These are phyloP conservation scores for Coracopsis vasa DNA, from an alignment of 2,113 vertebrate genomes.

Conservation along the genomic window DNA sequence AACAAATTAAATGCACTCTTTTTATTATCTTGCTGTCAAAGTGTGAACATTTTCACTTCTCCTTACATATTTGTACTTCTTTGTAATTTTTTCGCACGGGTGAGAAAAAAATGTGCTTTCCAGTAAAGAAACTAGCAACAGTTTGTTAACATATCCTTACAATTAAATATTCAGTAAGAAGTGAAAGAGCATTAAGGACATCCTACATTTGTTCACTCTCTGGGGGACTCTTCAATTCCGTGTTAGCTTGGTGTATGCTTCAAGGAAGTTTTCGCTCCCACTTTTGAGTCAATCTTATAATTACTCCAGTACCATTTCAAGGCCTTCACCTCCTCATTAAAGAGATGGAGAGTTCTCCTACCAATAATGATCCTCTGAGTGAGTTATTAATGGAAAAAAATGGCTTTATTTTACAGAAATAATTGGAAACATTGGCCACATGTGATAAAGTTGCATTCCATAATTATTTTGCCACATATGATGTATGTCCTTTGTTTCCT, in stretches of 20 bases:
- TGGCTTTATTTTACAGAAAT: conserved; percentile 51
- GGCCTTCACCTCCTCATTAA: conserved; percentile 34
- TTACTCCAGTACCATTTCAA: conserved; percentile 40
- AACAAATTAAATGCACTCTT: neutral
- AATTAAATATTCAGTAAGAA: conserved; percentile 37
- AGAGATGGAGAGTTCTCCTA: conserved; percentile 34
- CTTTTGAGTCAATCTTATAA: conserved; percentile 23
- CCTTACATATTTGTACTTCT: neutral
- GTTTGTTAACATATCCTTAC: neutral
- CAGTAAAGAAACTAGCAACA: neutral
- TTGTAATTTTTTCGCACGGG: neutral
- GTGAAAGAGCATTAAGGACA: neutral
- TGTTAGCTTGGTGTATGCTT: neutral
- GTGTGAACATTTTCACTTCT: neutral
- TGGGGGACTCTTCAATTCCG: neutral
- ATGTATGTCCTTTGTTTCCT: conserved; percentile 27
- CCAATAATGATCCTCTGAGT: conserved; percentile 39
- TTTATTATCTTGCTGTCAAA: neutral
- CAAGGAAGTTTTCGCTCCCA: neutral
- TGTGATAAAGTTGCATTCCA: conserved; percentile 45
- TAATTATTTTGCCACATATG: conserved; percentile 59
- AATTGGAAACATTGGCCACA: conserved; percentile 57
- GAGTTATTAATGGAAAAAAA: conserved; percentile 60
- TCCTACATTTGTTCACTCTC: neutral
- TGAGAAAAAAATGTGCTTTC: neutral